A percentile compares a stretch with the other conserved stretches of the same genome.
phyloP scores from a whole-genome alignment of 2,113 vertebrate genomes.

The Petrocephalus zakoni region DNA sequence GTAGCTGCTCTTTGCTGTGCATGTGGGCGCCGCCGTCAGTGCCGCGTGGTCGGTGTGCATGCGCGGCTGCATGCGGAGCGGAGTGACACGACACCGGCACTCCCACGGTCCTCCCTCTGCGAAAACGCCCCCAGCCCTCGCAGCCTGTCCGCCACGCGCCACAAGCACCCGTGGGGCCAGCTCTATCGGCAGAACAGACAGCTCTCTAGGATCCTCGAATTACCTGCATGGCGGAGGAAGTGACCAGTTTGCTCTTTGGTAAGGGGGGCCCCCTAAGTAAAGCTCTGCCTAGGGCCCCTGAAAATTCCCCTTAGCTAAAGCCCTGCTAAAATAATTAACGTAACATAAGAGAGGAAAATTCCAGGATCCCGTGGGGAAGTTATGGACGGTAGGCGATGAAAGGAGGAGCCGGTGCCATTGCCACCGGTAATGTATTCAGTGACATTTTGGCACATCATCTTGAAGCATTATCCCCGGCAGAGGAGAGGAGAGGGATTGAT shows the following conservation, averaged over 20 bases:
- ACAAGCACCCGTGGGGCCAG: background rate
- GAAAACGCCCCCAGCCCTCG: background rate
- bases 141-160: background rate
- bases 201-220: background rate
- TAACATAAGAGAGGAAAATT: background rate
- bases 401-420: background rate
- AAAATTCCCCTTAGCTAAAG: background rate
- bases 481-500: constrained; percentile 54
- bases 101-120: background rate
- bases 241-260: background rate
- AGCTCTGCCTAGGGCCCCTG: background rate
- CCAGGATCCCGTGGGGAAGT: background rate
- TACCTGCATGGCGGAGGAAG: background rate
- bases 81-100: background rate
- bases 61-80: background rate
- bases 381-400: background rate
- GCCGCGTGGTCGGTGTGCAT: background rate
- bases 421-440: constrained; percentile 56
- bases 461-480: constrained; percentile 57
- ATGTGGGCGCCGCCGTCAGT: background rate
- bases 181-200: background rate
- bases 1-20: background rate
- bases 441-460: constrained; percentile 64
- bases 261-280: background rate
- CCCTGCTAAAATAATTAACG: background rate